Evolutionary conservation across 1,140 invertebrate species (phyloP).

Genomic region (Fragariocoptes setiger): DNA sequence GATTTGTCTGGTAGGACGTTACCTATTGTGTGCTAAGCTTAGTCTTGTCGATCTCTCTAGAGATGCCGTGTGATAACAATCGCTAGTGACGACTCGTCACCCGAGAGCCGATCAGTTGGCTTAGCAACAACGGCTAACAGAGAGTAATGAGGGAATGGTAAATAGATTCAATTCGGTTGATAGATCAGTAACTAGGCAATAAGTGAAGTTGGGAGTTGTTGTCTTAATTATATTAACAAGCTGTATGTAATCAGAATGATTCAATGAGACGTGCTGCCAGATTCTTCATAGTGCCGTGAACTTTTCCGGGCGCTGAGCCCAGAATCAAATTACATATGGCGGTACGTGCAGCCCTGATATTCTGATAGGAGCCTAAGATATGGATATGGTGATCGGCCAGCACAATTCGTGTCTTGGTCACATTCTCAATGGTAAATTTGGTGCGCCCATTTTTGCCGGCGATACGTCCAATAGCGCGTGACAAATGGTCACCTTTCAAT

Average conservation of each 20-base stretch:
- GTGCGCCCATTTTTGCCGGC: slow-evolving; percentile 89
- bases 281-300: slow-evolving; percentile 25
- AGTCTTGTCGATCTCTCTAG: no score
- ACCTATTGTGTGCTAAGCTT: no score
- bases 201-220: no score
- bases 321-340: slow-evolving; percentile 92
- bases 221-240: no score
- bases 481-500: slow-evolving; percentile 74
- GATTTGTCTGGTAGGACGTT: no score
- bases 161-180: no score
- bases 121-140: no score
- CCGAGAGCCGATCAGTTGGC: no score
- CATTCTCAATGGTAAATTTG: slow-evolving; percentile 96
- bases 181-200: no score
- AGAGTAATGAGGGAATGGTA: no score
- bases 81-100: no score
- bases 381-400: slow-evolving; percentile 80
- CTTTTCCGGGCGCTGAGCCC: slow-evolving; percentile 34
- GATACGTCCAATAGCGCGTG: slow-evolving; percentile 71
- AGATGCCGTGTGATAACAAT: no score
- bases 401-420: slow-evolving; percentile 90
- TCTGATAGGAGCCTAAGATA: slow-evolving; percentile 85
- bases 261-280: slow-evolving; percentile 21
- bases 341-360: slow-evolving; percentile 69
- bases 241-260: slow-evolving; percentile 21